Base-by-base conservation (phyloP, 2,113 vertebrate genomes). In the Antigone vipio region DNA sequence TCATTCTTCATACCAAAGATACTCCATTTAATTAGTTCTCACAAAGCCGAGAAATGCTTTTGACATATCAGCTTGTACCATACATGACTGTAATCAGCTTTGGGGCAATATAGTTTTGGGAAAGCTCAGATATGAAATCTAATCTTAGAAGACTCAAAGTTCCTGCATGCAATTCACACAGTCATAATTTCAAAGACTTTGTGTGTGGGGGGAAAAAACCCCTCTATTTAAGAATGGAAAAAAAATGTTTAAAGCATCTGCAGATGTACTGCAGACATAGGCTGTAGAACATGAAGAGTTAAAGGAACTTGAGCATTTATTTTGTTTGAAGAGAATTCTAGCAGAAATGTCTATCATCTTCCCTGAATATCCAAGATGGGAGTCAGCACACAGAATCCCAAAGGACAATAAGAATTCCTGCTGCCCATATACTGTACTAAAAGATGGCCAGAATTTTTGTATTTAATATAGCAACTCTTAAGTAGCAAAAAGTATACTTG, bases 1-100 rank as follows among this genome's bases (percentile, higher is more conserved):
- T 83, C 67, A 68, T 59, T 93, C 34, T 69, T 84, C 77, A 60
- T 13, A 88, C 75, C 42, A 80, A 67, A 91, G 35, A 83, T 21
- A 66, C 8, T 69, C 45, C 30, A 80, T 69, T 80, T 92, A 90
- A 74, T 93, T 82, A 83, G 66, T 26, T 86, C 55, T 80, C 45
- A 76, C 35, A 69, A 91, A 95, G 71, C 75, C 91, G 44, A 91
- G 38, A 91, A 91, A 86, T 81, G 76, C 32, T 77, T 74, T 74
- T 53, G 75, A 89, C 38, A 9, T 80, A 93, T 71, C 72, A 74
- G 45, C 42, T 55, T 87, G 20, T 67, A 77, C 47, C 72, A 92
- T 27, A 79, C 55, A 66, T 50, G 38, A 67, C 72, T 85, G 27
- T 50, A 59, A 91, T 52, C 72, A 84, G 68, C 64, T 95, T 67